These are phyloP conservation scores for Cololabis saira DNA, from an alignment of 2,113 vertebrate genomes.

Conservation along the genomic window DNA sequence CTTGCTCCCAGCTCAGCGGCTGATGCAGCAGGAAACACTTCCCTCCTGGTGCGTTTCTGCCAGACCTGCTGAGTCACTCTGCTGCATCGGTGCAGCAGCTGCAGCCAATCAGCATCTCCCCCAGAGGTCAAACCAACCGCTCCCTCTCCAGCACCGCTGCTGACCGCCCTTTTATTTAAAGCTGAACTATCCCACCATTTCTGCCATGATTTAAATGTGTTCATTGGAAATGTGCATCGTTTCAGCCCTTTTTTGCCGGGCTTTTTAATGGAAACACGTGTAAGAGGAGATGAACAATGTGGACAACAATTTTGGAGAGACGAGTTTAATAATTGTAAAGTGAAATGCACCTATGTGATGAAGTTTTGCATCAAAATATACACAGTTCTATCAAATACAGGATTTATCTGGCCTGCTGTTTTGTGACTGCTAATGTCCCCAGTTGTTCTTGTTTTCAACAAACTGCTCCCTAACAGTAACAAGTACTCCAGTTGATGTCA, in stretches of 20 bases:
- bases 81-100: slow-evolving; percentile 49
- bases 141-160: slow-evolving; percentile 6
- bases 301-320: too few relatives aligned
- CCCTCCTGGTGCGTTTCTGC: slow-evolving; percentile 8
- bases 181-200: too few relatives aligned
- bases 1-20: slow-evolving; percentile 26
- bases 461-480: too few relatives aligned
- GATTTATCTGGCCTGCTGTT: too few relatives aligned
- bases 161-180: background rate
- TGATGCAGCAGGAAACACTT: slow-evolving; percentile 11
- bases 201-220: too few relatives aligned
- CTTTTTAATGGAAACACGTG: background rate
- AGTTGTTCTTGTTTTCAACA: too few relatives aligned
- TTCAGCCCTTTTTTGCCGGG: background rate
- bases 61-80: slow-evolving; percentile 68
- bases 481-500: too few relatives aligned
- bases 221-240: too few relatives aligned
- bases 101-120: slow-evolving; percentile 50
- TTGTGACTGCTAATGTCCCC: too few relatives aligned
- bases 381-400: background rate
- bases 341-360: background rate
- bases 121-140: slow-evolving; percentile 19
- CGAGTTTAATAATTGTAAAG: slow-evolving; percentile 6
- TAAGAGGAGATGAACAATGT: too few relatives aligned
- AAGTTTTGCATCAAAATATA: slow-evolving; percentile 53